Base-by-base conservation (phyloP, 1,140 invertebrate species). In the Sitophilus oryzae region DNA sequence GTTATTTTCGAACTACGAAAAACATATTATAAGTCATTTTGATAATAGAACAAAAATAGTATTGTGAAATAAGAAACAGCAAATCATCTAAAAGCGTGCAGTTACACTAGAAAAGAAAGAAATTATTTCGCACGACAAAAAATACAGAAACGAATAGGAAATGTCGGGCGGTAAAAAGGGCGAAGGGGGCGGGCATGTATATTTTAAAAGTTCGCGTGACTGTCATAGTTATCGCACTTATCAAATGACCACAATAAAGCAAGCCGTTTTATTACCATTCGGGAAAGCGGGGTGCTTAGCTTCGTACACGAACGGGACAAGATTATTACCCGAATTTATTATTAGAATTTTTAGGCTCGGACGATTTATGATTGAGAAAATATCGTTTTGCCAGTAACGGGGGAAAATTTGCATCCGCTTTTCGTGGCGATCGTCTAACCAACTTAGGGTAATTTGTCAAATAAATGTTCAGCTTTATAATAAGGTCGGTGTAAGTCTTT, bases 161-260 rank as follows among this genome's bases (percentile, higher is more conserved):
- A 11, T 6, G 25, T 6, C 25, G 25, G 25, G 5, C 5, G 14
- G 37, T 5, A 6, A 40, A 14, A 40, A 40, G 18, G 18, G 14
- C 4, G 18, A 14, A 40, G 37, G 14, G 18, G 37, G 19, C n/a
- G 1, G 8, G 15, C 25, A 42, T 56, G 43, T 56, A 56, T 52
- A 55, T 57, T 60, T 47, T 58, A 58, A 63, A 64, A 55, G 51
- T 55, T 64, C 50, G 63, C 63, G 63, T 64, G 63, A 42, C 53
- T 58, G 60, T 62, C 55, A 58, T 58, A 58, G 42, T 64, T 64
- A 60, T 64, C 63, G 57, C 63, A 55, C 47, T 64, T 64, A 65
- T 65, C 63, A 65, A 65, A 61, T 65, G 61, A 63, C 61, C 61
- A 65, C 61, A 58, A 63, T 65, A 65, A 65, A 65, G 52, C 56